phyloP scores from a whole-genome alignment of 2,888 invertebrate genomes.

The Allygus modestus region DNA sequence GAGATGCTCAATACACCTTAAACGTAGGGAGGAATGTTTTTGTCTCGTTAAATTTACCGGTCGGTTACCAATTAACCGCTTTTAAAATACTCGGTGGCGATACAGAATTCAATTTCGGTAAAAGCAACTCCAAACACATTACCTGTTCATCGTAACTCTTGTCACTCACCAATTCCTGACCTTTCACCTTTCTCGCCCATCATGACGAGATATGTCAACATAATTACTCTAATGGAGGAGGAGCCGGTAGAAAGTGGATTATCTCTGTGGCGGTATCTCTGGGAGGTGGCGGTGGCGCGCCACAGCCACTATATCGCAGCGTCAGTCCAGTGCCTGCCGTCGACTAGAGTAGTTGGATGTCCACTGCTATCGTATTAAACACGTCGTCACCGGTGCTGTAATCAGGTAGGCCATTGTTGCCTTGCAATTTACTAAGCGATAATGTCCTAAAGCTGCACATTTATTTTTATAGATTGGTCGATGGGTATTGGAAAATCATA shows the following conservation, averaged over 20 bases:
- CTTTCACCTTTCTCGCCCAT: not conserved
- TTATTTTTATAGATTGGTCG: too few species aligned
- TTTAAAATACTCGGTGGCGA: too few species aligned
- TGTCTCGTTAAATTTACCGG: too few species aligned
- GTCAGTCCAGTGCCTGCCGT: slow-evolving; percentile 32
- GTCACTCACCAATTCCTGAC: not conserved
- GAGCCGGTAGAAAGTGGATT: slow-evolving; percentile 6
- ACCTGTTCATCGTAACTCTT: not conserved
- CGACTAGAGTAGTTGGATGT: not conserved
- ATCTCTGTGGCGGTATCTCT: not conserved
- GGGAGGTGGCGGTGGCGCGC: slow-evolving; percentile 27
- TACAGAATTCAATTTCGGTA: too few species aligned
- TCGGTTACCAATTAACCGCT: too few species aligned
- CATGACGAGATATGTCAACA: not conserved
- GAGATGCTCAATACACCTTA: too few species aligned
- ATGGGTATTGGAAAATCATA: too few species aligned
- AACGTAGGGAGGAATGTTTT: too few species aligned
- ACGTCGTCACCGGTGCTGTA: not conserved
- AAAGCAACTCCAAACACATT: too few species aligned
- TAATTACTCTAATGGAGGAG: not conserved
- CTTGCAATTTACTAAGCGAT: not conserved
- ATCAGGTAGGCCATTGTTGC: not conserved
- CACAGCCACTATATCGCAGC: not conserved
- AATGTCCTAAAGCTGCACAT: too few species aligned
- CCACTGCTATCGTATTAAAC: not conserved